Evolutionary conservation across 2,113 vertebrate species (phyloP), one percentile per base, ranked within the genome.

Genomic region (Saccopteryx leptura): DNA sequence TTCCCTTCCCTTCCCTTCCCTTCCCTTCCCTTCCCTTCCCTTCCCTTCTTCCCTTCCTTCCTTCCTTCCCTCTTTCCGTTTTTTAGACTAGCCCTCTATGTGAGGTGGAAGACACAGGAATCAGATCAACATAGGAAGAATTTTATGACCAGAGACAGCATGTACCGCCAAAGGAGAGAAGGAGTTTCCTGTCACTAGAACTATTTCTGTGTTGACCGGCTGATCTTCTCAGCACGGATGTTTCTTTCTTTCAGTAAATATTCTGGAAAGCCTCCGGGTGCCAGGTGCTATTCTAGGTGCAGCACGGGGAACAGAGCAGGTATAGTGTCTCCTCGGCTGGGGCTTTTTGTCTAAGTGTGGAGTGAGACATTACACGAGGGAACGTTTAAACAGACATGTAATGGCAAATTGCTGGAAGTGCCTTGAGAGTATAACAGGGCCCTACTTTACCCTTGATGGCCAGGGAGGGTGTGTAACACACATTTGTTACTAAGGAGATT

Each of bases 141-240:
- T 78, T 89, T 48, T 84, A 66, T 78, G 71, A 66, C 52, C 39
- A 31, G 58, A 71, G 54, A 78, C 33, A 24, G 26, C 65, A n/a
- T 23, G 82, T 50, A 9, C 91, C 85, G 86, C 48, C 86, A 93
- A 80, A 19, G 33, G 18, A 91, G 74, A 86, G 71, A 69, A 84
- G 50, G n/a, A 80, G 74, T 33, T 93, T 78, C 50, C 56, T 52
- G 3, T 61, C 39, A 31, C 5, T 0, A 2, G 60, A 60, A 61
- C 60, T 52, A 17, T 68, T 92, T 88, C 46, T 88, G 54, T 85
- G 56, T 46, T 69, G 56, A 56, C 33, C 58, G 63, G 63, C 28
- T 79, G 71, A 74, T 15, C 19, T 87, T 88, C 79, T 79, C 61
- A 76, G 63, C 80, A 94, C 79, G 18, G 39, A 78, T 63, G 63